These are phyloP conservation scores for Caenorhabditis sulstoni DNA, from an alignment of 2,888 invertebrate species.

Conservation along the genomic window DNA sequence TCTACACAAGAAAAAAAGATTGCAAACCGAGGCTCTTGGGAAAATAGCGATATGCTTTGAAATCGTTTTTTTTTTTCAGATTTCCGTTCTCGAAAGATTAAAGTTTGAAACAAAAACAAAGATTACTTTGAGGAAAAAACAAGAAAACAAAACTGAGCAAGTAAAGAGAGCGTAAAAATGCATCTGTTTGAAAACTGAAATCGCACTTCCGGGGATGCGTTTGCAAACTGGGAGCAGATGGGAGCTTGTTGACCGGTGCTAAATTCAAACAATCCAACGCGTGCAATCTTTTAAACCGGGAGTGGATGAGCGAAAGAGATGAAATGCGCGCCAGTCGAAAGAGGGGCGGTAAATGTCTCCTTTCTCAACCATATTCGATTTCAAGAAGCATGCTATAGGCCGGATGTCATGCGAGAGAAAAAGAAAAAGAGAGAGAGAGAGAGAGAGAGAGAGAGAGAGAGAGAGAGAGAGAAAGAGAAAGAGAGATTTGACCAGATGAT, in stretches of 20 bases:
- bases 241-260: conserved; percentile 13
- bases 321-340: conserved; percentile 18
- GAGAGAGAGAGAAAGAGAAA: no score
- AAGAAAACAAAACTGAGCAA: neutral
- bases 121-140: conserved; percentile 22
- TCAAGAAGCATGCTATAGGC: conserved; percentile 45
- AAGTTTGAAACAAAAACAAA: conserved; percentile 5
- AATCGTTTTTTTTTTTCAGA: no score
- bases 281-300: conserved; percentile 46
- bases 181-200: neutral
- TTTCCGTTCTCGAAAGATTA: conserved; percentile 2
- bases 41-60: no score
- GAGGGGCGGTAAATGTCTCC: conserved; percentile 33
- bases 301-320: conserved; percentile 1
- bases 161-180: conserved; percentile 5
- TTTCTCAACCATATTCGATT: conserved; percentile 61
- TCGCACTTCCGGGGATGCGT: conserved; percentile 26
- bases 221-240: conserved; percentile 28
- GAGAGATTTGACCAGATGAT: conserved; percentile 42
- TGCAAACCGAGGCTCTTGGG: no score
- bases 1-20: neutral
- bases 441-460: no score
- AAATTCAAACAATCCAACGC: conserved; percentile 36
- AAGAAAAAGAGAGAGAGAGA: no score
- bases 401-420: conserved; percentile 50